Conservation (phyloP, 2,888 invertebrate genomes). For the Prostheceraeus crozeri region DNA sequence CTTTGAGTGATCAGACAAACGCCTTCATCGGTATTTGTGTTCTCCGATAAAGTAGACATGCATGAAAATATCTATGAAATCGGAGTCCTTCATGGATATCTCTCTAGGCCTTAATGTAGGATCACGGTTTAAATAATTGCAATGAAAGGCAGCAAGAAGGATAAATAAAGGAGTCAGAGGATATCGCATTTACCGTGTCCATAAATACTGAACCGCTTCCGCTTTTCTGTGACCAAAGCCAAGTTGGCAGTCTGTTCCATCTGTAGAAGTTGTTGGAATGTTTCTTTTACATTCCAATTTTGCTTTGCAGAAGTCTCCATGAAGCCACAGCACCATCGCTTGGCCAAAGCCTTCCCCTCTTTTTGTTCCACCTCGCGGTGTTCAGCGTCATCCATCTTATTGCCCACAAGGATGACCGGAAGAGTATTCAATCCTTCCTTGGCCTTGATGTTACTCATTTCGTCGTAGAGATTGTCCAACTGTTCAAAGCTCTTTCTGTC, state of each 20-base stretch:
- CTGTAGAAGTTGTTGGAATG: constrained; percentile 87
- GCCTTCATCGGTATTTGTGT: too few relatives aligned
- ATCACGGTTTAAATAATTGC: too few relatives aligned
- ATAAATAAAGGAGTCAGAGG: too few relatives aligned
- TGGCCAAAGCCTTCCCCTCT: constrained; percentile 64
- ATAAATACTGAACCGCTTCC: too few relatives aligned
- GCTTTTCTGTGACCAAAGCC: constrained; percentile 37
- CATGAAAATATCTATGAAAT: too few relatives aligned
- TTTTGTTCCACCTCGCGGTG: constrained; percentile 46
- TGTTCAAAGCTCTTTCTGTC: constrained; percentile 89
- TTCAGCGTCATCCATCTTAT: constrained; percentile 83
- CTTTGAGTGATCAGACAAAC: too few relatives aligned
- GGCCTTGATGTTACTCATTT: constrained; percentile 73
- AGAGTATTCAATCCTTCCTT: constrained; percentile 60
- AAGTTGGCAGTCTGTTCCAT: constrained; percentile 95
- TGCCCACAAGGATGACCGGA: constrained; percentile 93
- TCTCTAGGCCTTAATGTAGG: too few relatives aligned
- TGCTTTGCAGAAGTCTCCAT: constrained; percentile 99
- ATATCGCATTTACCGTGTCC: constrained; percentile 3
- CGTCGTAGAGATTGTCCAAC: constrained; percentile 84
- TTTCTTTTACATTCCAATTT: constrained; percentile 93
- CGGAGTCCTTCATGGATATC: too few relatives aligned
- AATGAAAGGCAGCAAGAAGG: too few relatives aligned
- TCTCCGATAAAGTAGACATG: too few relatives aligned
- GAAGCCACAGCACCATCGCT: constrained; percentile 80